These are phyloP conservation scores for Brachypodius melanocephalos DNA, from an alignment of 2,113 vertebrate genomes.

Conservation along the genomic window DNA sequence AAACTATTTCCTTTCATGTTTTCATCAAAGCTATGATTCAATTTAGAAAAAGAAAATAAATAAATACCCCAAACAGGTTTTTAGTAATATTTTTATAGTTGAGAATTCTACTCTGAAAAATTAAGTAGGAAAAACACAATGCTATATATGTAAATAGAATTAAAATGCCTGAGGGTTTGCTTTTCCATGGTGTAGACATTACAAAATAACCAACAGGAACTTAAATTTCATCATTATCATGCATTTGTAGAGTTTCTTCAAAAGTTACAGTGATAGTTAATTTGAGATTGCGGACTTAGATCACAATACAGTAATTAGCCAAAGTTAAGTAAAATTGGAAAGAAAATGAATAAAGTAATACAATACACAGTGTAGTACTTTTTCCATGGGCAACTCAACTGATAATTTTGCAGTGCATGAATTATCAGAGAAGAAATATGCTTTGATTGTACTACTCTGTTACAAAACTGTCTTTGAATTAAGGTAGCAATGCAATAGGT, in stretches of 20 bases:
- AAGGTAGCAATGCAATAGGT: background rate
- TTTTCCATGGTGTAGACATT: background rate
- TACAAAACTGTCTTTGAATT: background rate
- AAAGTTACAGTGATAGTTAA: conserved; percentile 39
- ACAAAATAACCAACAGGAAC: background rate
- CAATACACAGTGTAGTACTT: background rate
- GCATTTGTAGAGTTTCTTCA: background rate
- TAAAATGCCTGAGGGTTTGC: background rate
- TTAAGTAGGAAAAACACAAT: background rate
- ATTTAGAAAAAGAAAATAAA: background rate
- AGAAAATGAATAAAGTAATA: conserved; percentile 28
- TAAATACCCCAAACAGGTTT: accelerated
- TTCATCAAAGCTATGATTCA: background rate
- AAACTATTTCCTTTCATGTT: background rate
- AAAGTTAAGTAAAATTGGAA: conserved; percentile 31
- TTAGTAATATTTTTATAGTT: background rate
- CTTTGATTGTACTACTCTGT: background rate
- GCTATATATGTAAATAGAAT: background rate
- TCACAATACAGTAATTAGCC: conserved; percentile 30
- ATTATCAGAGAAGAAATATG: background rate
- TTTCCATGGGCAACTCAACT: background rate
- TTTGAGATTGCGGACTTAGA: conserved; percentile 21
- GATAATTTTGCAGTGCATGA: background rate
- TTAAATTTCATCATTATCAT: background rate
- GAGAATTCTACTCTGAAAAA: background rate